phyloP scores from a whole-genome alignment of 2,888 invertebrate species.

The Brenthis ino region DNA sequence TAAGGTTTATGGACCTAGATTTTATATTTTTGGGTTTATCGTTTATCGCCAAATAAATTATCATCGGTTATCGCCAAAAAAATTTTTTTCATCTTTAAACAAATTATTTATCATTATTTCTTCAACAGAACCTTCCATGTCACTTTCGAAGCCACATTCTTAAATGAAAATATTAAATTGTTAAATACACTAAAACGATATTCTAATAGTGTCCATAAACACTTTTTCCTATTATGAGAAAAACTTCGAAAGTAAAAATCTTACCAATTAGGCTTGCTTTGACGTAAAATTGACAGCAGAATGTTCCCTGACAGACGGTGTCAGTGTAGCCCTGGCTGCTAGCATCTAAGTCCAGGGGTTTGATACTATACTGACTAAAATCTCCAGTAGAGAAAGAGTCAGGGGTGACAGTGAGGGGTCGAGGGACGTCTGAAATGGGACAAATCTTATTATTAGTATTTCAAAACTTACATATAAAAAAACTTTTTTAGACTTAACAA shows the following conservation, averaged over 20 bases:
- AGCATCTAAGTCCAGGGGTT: slow-evolving; percentile 53
- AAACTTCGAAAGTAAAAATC: slow-evolving; percentile 9
- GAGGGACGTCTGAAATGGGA: slow-evolving; percentile 37
- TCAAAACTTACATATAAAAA: background rate
- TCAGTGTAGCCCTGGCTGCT: slow-evolving; percentile 52
- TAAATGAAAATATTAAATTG: background rate
- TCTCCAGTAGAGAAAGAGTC: slow-evolving; percentile 48
- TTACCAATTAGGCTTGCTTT: slow-evolving; percentile 53
- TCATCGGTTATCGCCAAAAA: too few species aligned
- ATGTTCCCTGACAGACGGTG: slow-evolving; percentile 57
- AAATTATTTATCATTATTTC: too few species aligned
- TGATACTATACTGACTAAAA: slow-evolving; percentile 57
- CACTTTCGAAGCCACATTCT: too few species aligned
- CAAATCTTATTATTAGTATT: background rate
- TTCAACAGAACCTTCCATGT: too few species aligned
- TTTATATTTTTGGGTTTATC: too few species aligned
- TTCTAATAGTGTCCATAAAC: too few species aligned
- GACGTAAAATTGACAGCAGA: slow-evolving; percentile 67
- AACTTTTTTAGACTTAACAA: background rate
- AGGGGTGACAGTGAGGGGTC: slow-evolving; percentile 28
- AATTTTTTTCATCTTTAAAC: too few species aligned
- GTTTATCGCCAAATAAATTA: too few species aligned
- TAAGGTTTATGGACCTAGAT: too few species aligned
- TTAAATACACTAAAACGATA: background rate
- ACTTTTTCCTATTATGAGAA: background rate